phyloP scores from a whole-genome alignment of 2,888 invertebrate species.

The Reticulitermes lucifugus region DNA sequence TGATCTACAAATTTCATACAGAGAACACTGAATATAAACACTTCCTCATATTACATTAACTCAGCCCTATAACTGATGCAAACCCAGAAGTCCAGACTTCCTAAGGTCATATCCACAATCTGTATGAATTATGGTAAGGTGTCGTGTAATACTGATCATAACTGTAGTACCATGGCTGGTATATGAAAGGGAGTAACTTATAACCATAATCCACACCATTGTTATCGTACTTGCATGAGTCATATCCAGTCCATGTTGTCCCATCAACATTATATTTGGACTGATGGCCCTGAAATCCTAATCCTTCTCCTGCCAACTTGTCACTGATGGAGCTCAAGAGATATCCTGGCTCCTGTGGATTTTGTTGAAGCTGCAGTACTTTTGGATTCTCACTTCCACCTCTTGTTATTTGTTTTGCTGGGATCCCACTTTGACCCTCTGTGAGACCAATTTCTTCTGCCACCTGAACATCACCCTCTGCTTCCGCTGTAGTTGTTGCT shows the following conservation, averaged over 20 bases:
- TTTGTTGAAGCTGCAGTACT: not conserved
- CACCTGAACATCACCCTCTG: too few relatives aligned
- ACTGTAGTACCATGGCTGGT: not conserved
- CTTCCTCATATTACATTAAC: not conserved
- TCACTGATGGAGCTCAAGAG: not conserved
- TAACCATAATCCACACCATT: not conserved
- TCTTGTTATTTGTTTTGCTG: too few relatives aligned
- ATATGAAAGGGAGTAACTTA: not conserved
- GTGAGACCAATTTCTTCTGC: too few relatives aligned
- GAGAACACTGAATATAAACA: too few relatives aligned
- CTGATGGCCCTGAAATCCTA: not conserved
- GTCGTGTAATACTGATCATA: not conserved
- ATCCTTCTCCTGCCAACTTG: not conserved
- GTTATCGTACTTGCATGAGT: not conserved
- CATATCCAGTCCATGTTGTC: not conserved
- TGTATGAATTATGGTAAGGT: not conserved
- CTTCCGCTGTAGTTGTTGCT: too few relatives aligned
- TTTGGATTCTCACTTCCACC: not conserved
- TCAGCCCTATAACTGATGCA: not conserved
- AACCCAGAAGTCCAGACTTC: not conserved
- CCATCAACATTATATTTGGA: not conserved
- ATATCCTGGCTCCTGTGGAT: not conserved
- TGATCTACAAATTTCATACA: too few relatives aligned
- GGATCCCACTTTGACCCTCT: too few relatives aligned
- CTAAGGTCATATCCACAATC: not conserved